Evolutionary conservation across 2,888 invertebrate species (phyloP), one percentile per base, ranked within the genome.

Genomic region (Ellobium chinense): DNA sequence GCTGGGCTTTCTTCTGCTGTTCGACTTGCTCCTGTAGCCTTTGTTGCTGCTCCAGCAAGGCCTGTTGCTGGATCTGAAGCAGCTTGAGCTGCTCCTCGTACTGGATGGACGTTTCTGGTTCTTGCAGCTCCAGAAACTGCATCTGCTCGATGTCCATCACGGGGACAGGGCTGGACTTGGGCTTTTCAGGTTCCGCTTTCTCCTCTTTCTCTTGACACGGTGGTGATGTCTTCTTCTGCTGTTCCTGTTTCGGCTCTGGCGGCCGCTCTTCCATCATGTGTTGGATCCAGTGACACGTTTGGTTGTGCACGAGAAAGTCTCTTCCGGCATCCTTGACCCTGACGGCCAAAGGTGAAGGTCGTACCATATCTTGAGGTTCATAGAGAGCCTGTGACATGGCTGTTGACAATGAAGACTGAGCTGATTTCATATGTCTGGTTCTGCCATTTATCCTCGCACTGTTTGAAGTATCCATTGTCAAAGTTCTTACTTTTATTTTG

Each of bases 211-310:
- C n/a, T n/a, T n/a, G n/a, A n/a, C n/a, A n/a, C n/a, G n/a, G n/a
- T 7, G 46, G 46, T 18, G 18, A 7, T 7, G 46, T 18, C 18
- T 46, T 46, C 46, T 46, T 46, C n/a, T 5, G 5, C 14, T 5
- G 27, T 27, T 7, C 24, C 5, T 9, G 60, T n/a, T 2, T 24
- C 24, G 21, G 37, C 18, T 36, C 4, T 12, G 62, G 37, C 18
- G 27, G 2, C 14, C 29, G 37, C 1, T 65, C 31, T n/a, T 65
- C 75, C 27, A 29, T n/a, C 21, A 65, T 75, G 34, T 29, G 34
- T 34, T 75, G 75, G 24, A 75, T 75, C 75, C 75, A 75, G 12
- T 75, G 75, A n/a, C 75, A 75, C 1, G 75, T 75, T 46, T 75
- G 62, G 31, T 75, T 75, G 31, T 75, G 75, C 12, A 29, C 9